A percentile compares a stretch with the other conserved stretches of the same genome.
phyloP scores from a whole-genome alignment of 2,113 vertebrate species.

The Gallinago undulata region DNA sequence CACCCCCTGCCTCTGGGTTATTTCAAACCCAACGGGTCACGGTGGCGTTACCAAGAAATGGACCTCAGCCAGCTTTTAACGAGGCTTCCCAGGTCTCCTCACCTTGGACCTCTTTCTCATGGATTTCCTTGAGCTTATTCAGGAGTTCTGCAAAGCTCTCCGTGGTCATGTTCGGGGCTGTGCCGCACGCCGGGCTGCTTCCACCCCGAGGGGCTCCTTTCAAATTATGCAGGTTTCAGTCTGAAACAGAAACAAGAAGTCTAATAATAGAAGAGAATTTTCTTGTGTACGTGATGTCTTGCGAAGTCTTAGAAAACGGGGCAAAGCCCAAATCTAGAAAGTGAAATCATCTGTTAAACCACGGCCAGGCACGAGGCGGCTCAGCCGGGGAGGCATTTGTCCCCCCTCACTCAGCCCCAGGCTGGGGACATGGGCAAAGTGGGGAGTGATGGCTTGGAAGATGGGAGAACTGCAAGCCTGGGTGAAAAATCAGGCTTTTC shows the following conservation, averaged over 20 bases:
- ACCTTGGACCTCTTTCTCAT: conserved; percentile 91
- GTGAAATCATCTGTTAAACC: neutral
- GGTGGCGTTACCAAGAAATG: neutral
- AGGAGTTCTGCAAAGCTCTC: conserved; percentile 85
- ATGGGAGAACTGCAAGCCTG: neutral
- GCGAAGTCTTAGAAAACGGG: neutral
- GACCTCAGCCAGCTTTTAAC: neutral
- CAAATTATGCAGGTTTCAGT: neutral
- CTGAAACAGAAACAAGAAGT: neutral
- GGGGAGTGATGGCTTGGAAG: neutral
- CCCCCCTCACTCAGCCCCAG: neutral
- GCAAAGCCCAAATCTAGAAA: neutral
- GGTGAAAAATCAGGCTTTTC: neutral
- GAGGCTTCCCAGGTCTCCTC: neutral
- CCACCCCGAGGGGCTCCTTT: rapidly evolving
- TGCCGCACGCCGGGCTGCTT: neutral
- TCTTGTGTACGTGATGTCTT: neutral
- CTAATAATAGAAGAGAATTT: neutral
- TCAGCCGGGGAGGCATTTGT: neutral
- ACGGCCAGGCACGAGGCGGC: neutral
- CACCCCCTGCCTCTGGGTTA: neutral
- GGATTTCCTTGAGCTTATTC: conserved; percentile 85
- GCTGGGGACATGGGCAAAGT: rapidly evolving
- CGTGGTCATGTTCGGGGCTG: conserved; percentile 46
- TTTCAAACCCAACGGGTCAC: neutral